Percentiles rank a stretch among this genome's conserved stretches.
phyloP scores from a whole-genome alignment of 1,140 invertebrate species.

The Solenopsis invicta region DNA sequence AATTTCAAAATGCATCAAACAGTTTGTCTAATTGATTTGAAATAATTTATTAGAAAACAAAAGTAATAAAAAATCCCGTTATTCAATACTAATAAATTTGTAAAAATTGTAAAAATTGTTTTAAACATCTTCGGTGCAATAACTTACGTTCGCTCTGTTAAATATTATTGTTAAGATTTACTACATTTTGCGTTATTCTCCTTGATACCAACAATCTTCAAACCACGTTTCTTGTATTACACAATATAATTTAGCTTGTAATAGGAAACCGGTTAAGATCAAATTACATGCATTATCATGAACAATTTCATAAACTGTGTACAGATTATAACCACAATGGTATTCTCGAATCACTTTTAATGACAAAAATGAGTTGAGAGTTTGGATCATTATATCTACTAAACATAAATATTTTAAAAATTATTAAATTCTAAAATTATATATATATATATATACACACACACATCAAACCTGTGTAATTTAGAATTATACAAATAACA shows the following conservation, averaged over 20 bases:
- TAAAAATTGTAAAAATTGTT: not conserved
- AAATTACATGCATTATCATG: not conserved
- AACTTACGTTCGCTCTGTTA: not conserved
- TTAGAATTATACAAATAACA: not conserved
- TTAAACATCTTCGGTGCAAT: not conserved
- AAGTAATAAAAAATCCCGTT: not conserved
- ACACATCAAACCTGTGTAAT: not conserved
- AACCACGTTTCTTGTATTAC: not conserved
- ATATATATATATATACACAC: no score
- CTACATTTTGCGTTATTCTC: not conserved
- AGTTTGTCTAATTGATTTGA: not conserved
- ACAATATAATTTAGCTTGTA: not conserved
- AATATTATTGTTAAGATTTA: not conserved
- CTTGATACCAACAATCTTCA: not conserved
- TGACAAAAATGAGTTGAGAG: no score
- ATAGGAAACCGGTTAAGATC: conserved; percentile 2
- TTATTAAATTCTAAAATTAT: not conserved
- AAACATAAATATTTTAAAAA: not conserved
- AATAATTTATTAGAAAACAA: not conserved
- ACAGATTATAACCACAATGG: not conserved
- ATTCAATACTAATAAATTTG: not conserved
- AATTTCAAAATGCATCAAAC: not conserved
- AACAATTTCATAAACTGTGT: not conserved
- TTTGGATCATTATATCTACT: not conserved
- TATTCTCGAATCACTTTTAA: no score